These are phyloP conservation scores for Amblyjoppa proteus DNA, from an alignment of 2,888 invertebrate genomes.

Conservation along the genomic window DNA sequence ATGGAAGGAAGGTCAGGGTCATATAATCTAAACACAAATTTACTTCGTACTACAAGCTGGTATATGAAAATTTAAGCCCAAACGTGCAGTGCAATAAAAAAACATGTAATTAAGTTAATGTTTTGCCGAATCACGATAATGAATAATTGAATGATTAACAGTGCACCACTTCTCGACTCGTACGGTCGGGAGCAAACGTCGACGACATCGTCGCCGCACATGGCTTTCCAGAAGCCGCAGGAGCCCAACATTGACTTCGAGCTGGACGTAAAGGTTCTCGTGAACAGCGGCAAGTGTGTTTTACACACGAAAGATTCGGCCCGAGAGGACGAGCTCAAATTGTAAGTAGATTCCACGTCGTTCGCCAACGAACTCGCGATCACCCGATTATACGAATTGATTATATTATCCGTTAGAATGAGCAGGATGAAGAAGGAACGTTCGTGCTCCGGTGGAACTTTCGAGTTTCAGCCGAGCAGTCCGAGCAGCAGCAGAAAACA, in stretches of 20 bases:
- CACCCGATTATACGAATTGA: constrained; percentile 11
- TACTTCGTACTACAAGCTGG: neutral
- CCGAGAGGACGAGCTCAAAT: constrained; percentile 89
- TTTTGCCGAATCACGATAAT: neutral
- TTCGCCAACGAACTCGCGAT: constrained; percentile 3
- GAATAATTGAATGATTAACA: constrained; percentile 58
- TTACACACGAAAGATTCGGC: constrained; percentile 95
- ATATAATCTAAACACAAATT: neutral
- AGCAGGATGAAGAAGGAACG: constrained; percentile 91
- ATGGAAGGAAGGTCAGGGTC: constrained; percentile 82
- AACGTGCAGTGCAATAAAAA: neutral
- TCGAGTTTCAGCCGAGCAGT: constrained; percentile 87
- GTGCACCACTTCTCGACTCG: constrained; percentile 82
- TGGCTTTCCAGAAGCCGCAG: constrained; percentile 87
- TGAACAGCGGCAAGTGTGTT: constrained; percentile 98
- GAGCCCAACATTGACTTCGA: constrained; percentile 98
- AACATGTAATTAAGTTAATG: neutral
- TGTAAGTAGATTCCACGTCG: constrained; percentile 84
- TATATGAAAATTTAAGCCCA: too few relatives aligned
- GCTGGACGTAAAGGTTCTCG: constrained; percentile 97
- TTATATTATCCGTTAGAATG: constrained; percentile 78
- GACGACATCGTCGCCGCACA: constrained; percentile 81
- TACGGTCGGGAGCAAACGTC: constrained; percentile 82
- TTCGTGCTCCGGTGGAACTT: constrained; percentile 88
- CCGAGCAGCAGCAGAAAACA: constrained; percentile 86